Base-by-base conservation (phyloP, 2,113 vertebrate species). In the Herpetotheres cachinnans region DNA sequence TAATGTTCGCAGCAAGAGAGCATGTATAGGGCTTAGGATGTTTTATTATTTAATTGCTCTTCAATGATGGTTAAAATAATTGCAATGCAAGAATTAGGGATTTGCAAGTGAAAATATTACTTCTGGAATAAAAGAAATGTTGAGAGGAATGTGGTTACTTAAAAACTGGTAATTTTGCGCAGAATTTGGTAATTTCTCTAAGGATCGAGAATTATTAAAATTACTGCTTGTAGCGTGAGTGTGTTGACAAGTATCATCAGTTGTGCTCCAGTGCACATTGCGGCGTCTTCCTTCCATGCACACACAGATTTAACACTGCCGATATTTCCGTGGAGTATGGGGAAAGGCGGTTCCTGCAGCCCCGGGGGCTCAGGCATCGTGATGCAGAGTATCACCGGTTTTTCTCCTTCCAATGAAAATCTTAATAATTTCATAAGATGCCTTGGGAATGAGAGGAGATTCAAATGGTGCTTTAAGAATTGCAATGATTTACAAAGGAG, bases 191-290 rank as follows among this genome's bases (percentile, higher is more conserved):
- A 30, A 91, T 95, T 73, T 95, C 84, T 93, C 69, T 32, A 42
- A 93, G 81, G 92, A 65, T 21, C 3, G 20, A 47, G 36, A 80
- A 80, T 89, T 73, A 80, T 91, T 95, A 80, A 86, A 86, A 91
- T 77, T 42, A 34, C 82, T 4, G 19, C 83, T 67, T 76, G 71
- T 61, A 90, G 44, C 8, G 7, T 32, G 44, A 81, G 63, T 56
- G 80, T 85, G 83, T 46, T 93, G 86, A 86, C 83, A 86, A 79
- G 76, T 44, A 42, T 11, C 46, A 71, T 52, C 61, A 38, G 55
- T 44, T 65, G 76, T 71, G 91, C 71, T 86, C 89, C 59, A 82
- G 46, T 8, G 66, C 79, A 52, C 38, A 9, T 29, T 8, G 34
- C 6, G 4, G 78, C n/a, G 42, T 62, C 80, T 90, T 49, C 74